Conservation (phyloP, 2,888 invertebrate genomes). For the Hirtodrosophila histrioides region DNA sequence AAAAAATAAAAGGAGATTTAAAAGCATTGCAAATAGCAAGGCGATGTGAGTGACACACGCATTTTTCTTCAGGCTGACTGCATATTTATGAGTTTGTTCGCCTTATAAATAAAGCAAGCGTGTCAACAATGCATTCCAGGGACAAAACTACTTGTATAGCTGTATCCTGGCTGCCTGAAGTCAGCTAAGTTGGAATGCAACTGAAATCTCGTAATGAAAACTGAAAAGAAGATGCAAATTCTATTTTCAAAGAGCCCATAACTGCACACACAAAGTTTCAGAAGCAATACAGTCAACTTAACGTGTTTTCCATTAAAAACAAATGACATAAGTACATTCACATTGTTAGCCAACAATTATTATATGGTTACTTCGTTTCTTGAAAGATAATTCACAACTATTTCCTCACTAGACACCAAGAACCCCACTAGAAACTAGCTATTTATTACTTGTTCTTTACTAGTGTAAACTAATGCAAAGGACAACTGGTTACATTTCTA, state of each 20-base stretch:
- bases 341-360: too few species aligned
- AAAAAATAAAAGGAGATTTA: slow-evolving; percentile 28
- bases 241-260: not conserved
- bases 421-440: too few species aligned
- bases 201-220: slow-evolving; percentile 38
- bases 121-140: slow-evolving; percentile 74
- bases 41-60: slow-evolving; percentile 44
- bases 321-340: too few species aligned
- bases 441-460: too few species aligned
- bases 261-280: slow-evolving; percentile 19
- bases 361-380: too few species aligned
- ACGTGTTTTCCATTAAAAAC: too few species aligned
- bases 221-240: slow-evolving; percentile 20
- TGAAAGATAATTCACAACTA: too few species aligned
- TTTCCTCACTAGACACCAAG: too few species aligned
- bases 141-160: slow-evolving; percentile 16
- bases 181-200: slow-evolving; percentile 48
- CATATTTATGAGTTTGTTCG: slow-evolving; percentile 68
- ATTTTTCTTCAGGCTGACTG: slow-evolving; percentile 47
- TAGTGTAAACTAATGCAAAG: too few species aligned
- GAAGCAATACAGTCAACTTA: too few species aligned
- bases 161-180: slow-evolving; percentile 26
- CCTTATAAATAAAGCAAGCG: slow-evolving; percentile 72
- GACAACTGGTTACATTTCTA: too few species aligned
- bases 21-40: slow-evolving; percentile 25